Evolutionary conservation across 2,888 invertebrate species (phyloP).

Genomic region (Calliphora vomitoria): DNA sequence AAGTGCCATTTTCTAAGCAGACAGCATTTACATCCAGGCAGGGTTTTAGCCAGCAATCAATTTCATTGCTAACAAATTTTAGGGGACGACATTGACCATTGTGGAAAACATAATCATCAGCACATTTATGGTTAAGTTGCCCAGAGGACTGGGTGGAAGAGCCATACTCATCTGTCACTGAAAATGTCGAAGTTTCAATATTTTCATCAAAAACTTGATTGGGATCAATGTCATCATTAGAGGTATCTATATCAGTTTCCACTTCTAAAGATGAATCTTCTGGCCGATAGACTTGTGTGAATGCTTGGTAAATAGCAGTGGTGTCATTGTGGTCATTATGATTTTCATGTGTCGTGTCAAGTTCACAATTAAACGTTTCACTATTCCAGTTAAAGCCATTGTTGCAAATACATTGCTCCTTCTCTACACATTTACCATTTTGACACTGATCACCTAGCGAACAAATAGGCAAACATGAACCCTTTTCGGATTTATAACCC

Average conservation of each 20-base stretch:
- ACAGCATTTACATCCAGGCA: conserved; percentile 58
- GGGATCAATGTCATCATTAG: conserved; percentile 44
- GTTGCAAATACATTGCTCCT: conserved; percentile 77
- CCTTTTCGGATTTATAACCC: conserved; percentile 55
- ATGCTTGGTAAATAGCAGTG: neutral
- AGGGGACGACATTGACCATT: conserved; percentile 77
- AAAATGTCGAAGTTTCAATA: conserved; percentile 29
- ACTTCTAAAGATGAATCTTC: neutral
- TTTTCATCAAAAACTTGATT: conserved; percentile 60
- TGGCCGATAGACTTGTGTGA: neutral
- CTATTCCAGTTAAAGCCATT: conserved; percentile 73
- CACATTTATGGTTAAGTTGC: conserved; percentile 67
- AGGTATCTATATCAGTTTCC: conserved; percentile 42
- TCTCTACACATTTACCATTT: conserved; percentile 77
- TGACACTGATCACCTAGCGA: conserved; percentile 77
- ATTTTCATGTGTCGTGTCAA: neutral
- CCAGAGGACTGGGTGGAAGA: neutral
- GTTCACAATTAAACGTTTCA: conserved; percentile 70
- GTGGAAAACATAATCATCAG: conserved; percentile 76
- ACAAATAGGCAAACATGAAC: conserved; percentile 77
- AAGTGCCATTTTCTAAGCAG: conserved; percentile 67
- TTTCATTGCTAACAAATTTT: conserved; percentile 77
- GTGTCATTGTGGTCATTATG: neutral
- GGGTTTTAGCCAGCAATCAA: conserved; percentile 70
- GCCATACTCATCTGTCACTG: neutral